A percentile compares a stretch with the other conserved stretches of the same genome.
These are phyloP conservation scores for Sebastes diploproa DNA, from an alignment of 2,797 vertebrate species.

Conservation along the genomic window DNA sequence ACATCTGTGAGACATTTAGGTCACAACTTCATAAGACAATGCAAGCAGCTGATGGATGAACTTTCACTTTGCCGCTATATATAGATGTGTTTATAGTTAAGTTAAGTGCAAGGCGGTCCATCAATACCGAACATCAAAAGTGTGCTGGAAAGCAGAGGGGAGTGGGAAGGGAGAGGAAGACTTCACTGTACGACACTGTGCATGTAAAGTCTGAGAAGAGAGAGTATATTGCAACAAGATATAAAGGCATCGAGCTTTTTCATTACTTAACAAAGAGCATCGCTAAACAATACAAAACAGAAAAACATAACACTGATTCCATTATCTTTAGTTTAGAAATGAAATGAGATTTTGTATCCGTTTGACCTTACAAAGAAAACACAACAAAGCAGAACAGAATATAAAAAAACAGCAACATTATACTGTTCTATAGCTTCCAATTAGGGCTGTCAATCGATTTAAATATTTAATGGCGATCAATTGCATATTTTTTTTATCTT, in stretches of 20 bases:
- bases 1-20: neutral
- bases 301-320: neutral
- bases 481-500: too few relatives aligned
- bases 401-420: neutral
- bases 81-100: conserved; percentile 1
- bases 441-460: too few relatives aligned
- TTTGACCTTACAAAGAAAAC: neutral
- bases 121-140: neutral
- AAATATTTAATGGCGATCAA: too few relatives aligned
- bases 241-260: neutral
- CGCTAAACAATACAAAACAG: neutral
- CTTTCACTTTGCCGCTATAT: neutral
- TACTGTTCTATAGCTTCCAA: neutral
- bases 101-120: neutral
- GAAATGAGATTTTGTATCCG: neutral
- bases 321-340: neutral
- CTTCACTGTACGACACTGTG: neutral
- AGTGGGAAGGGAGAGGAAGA: neutral
- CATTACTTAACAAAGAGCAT: neutral
- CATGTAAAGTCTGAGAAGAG: neutral
- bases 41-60: neutral
- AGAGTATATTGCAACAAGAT: neutral
- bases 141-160: neutral
- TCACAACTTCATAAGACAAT: neutral
- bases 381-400: neutral